phyloP scores from a whole-genome alignment of 2,113 vertebrate genomes.

The Pangasianodon hypophthalmus region DNA sequence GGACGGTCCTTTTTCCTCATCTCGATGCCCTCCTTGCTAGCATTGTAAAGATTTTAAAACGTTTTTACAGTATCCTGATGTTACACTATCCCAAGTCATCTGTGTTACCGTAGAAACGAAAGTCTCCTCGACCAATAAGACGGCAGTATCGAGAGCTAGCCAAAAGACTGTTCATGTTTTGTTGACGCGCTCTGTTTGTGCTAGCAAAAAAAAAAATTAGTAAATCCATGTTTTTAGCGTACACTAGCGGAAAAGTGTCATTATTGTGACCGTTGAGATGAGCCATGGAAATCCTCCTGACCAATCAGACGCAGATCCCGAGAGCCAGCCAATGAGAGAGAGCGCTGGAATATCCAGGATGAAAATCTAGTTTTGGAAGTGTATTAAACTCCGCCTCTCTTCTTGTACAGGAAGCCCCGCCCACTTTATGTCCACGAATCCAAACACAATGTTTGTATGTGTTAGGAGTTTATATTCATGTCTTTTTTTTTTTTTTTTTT shows the following conservation, averaged over 20 bases:
- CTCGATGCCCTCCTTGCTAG: not conserved
- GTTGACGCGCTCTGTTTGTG: not conserved
- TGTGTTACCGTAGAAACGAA: conserved; percentile 24
- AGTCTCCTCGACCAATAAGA: conserved; percentile 25
- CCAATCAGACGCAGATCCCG: not conserved
- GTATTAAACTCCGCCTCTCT: not conserved
- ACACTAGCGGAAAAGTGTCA: not conserved
- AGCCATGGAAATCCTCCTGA: not conserved
- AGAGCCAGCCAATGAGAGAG: not conserved
- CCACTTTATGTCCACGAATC: not conserved
- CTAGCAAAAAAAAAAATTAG: not conserved
- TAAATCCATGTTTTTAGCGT: not conserved
- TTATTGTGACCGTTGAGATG: not conserved
- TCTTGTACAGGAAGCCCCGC: not conserved
- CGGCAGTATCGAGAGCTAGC: not conserved
- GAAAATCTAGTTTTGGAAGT: not conserved
- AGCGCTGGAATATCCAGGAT: not conserved
- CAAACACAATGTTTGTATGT: not conserved
- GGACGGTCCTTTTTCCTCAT: not conserved
- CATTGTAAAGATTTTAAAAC: not conserved
- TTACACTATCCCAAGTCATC: not conserved
- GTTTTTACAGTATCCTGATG: not conserved
- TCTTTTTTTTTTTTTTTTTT: not conserved
- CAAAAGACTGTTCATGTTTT: not conserved
- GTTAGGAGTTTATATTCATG: not conserved